Percentiles rank a stretch among this genome's conserved stretches.
These are phyloP conservation scores for Drosophila rubida DNA, from an alignment of 2,888 invertebrate genomes.

Conservation along the genomic window DNA sequence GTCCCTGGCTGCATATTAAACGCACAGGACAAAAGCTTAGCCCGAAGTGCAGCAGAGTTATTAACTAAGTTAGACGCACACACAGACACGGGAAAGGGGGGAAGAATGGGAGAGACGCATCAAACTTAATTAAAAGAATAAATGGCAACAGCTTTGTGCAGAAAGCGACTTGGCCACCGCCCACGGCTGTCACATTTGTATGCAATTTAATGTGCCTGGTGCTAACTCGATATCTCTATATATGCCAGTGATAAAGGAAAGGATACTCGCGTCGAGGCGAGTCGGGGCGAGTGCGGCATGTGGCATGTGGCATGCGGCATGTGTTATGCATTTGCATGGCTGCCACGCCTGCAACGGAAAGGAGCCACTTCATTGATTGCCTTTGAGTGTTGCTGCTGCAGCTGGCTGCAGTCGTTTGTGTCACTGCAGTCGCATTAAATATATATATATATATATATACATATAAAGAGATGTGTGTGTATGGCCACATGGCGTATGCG, in stretches of 20 bases:
- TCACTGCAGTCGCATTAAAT: slow-evolving; percentile 63
- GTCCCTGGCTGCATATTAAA: slow-evolving; percentile 28
- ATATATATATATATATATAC: slow-evolving; percentile 8
- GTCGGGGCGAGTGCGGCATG: too few species aligned
- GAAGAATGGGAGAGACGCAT: neutral
- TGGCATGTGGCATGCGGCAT: too few species aligned
- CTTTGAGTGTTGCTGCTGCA: slow-evolving; percentile 54
- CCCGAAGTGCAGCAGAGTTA: slow-evolving; percentile 21
- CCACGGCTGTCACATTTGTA: slow-evolving; percentile 57
- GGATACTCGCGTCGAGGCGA: neutral
- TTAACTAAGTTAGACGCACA: slow-evolving; percentile 23
- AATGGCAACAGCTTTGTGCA: slow-evolving; percentile 22
- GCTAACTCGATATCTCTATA: slow-evolving; percentile 50
- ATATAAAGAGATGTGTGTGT: neutral
- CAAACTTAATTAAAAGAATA: slow-evolving; percentile 63
- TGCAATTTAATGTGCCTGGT: slow-evolving; percentile 53
- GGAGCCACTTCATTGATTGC: slow-evolving; percentile 71
- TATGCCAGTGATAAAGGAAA: slow-evolving; percentile 33
- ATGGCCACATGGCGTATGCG: slow-evolving; percentile 57
- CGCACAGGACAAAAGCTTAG: slow-evolving; percentile 17
- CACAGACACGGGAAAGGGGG: neutral
- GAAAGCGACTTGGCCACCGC: slow-evolving; percentile 35
- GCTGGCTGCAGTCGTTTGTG: slow-evolving; percentile 43
- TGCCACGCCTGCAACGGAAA: slow-evolving; percentile 40
- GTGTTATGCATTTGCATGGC: slow-evolving; percentile 36